phyloP scores from a whole-genome alignment of 2,797 vertebrate species.

The Mormyrus hasselquistii region DNA sequence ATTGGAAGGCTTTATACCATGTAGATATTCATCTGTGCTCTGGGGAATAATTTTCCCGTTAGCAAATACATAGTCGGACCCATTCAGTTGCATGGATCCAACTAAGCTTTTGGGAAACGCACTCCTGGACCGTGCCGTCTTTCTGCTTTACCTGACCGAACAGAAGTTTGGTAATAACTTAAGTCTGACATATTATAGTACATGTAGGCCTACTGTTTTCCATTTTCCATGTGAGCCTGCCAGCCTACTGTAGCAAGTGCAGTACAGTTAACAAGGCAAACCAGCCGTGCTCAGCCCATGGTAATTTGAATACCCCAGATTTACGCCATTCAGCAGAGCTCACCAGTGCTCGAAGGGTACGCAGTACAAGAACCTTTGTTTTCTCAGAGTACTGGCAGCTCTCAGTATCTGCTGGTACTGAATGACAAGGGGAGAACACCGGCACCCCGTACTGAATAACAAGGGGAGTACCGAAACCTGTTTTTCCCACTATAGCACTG shows the following conservation, averaged over 20 bases:
- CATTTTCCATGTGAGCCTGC: neutral
- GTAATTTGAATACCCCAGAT: no score
- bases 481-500: neutral
- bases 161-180: neutral
- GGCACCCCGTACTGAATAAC: neutral
- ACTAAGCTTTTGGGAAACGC: neutral
- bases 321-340: no score
- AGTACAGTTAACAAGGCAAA: no score
- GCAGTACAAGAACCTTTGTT: no score
- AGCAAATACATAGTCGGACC: neutral
- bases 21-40: neutral
- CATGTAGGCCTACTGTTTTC: no score
- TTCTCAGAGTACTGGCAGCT: no score
- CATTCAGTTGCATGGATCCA: neutral
- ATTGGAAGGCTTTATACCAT: neutral
- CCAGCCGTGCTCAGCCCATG: no score
- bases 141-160: neutral
- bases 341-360: no score
- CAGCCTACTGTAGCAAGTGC: no score
- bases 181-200: neutral
- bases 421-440: neutral
- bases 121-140: neutral
- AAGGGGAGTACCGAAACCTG: neutral
- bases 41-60: neutral
- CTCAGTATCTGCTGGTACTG: no score